A percentile compares a stretch with the other conserved stretches of the same genome.
phyloP scores from a whole-genome alignment of 2,888 invertebrate genomes.

The Cephus pygmeus region DNA sequence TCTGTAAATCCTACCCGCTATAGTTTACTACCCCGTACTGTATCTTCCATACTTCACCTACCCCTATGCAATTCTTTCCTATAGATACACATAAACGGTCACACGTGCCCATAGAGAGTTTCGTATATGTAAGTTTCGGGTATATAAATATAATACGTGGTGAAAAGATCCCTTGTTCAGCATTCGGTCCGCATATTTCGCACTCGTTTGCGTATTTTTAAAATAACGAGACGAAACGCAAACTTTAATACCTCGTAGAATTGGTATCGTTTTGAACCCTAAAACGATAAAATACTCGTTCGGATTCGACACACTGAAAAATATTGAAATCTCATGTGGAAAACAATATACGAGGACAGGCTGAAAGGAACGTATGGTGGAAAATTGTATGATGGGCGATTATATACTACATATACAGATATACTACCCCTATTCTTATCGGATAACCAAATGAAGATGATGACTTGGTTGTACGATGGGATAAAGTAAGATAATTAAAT shows the following conservation, averaged over 20 bases:
- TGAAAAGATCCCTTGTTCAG: constrained; percentile 38
- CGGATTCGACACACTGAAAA: background rate
- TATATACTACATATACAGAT: background rate
- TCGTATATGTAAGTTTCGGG: background rate
- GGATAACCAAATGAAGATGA: background rate
- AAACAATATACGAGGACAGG: background rate
- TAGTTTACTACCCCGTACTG: constrained; percentile 10
- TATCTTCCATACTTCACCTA: background rate
- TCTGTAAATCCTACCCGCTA: constrained; percentile 50
- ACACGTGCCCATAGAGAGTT: background rate
- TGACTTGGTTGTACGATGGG: background rate
- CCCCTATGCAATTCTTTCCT: constrained; percentile 19
- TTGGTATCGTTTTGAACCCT: background rate
- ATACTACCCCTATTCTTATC: background rate
- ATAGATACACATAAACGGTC: constrained; percentile 4
- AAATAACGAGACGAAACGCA: constrained; percentile 18
- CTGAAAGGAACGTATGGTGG: background rate
- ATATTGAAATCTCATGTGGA: background rate
- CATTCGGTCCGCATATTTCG: constrained; percentile 21
- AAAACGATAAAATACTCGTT: background rate
- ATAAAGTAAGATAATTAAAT: constrained; percentile 36
- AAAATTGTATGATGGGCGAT: background rate
- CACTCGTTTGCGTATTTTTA: constrained; percentile 13
- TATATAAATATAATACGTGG: background rate
- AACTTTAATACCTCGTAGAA: constrained; percentile 9